Conservation (phyloP, 1,140 invertebrate species). For the Drosophila equinoxialis region DNA sequence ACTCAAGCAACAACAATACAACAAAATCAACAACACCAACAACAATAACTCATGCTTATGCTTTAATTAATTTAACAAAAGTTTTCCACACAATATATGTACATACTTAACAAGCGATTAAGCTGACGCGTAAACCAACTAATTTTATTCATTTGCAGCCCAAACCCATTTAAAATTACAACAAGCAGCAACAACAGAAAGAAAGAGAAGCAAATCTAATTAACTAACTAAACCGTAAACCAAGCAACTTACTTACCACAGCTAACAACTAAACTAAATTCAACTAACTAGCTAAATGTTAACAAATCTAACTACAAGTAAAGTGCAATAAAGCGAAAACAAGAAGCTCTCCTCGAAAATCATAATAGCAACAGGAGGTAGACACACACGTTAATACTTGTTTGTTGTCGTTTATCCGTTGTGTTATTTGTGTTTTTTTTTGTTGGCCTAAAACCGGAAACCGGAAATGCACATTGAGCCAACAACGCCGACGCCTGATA, state of each 20-base stretch:
- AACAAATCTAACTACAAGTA: constrained; percentile 23
- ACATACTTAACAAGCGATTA: constrained; percentile 3
- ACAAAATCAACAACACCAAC: constrained; percentile 21
- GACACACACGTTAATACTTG: neutral
- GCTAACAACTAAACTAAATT: constrained; percentile 14
- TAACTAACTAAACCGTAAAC: constrained; percentile 23
- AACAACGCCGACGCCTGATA: constrained; percentile 42
- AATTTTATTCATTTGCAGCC: constrained; percentile 27
- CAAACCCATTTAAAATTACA: constrained; percentile 4
- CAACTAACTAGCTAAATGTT: constrained; percentile 27
- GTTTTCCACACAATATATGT: neutral
- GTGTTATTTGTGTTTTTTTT: neutral
- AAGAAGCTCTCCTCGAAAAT: constrained; percentile 33
- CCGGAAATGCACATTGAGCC: constrained; percentile 69
- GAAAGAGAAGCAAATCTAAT: constrained; percentile 42
- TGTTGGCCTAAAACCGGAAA: constrained; percentile 44
- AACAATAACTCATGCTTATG: constrained; percentile 37
- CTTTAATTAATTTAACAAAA: constrained; percentile 56
- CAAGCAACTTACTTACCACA: constrained; percentile 43
- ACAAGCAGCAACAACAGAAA: constrained; percentile 6
- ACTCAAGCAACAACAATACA: constrained; percentile 29
- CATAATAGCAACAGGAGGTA: constrained; percentile 25
- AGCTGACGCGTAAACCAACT: neutral
- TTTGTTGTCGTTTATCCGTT: too few species aligned
- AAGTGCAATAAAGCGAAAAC: constrained; percentile 22